Percentiles rank a stretch among this genome's conserved stretches.
phyloP scores from a whole-genome alignment of 2,888 invertebrate genomes.

The Merodon equestris region DNA sequence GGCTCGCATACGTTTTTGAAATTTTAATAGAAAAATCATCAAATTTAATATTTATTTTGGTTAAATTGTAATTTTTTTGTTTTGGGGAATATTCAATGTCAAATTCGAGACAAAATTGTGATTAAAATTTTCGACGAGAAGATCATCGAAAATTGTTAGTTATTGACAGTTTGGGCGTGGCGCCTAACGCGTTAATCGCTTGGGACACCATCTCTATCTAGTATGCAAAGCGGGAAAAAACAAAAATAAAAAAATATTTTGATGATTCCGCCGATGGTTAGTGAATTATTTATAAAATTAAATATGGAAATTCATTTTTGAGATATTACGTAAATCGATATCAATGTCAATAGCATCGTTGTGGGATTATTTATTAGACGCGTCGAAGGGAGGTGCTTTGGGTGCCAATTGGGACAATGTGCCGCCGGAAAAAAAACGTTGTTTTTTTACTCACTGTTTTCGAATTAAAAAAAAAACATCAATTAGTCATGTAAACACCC shows the following conservation, averaged over 20 bases:
- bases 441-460: no score
- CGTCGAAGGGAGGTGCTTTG: no score
- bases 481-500: not conserved
- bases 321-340: constrained; percentile 26
- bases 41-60: constrained; percentile 6
- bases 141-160: not conserved
- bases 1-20: constrained; percentile 75
- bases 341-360: constrained; percentile 36
- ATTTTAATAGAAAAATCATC: not conserved
- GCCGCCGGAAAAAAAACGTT: no score
- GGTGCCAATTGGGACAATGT: no score
- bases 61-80: not conserved
- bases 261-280: constrained; percentile 17
- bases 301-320: constrained; percentile 30
- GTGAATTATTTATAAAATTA: constrained; percentile 52
- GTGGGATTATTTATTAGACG: no score
- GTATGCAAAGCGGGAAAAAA: no score
- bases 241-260: not conserved
- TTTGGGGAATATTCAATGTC: constrained; percentile 33
- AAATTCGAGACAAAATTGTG: not conserved
- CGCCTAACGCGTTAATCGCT: constrained; percentile 26
- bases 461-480: not conserved
- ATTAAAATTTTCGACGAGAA: not conserved
- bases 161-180: constrained; percentile 29
- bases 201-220: not conserved